Evolutionary conservation across 2,888 invertebrate genomes (phyloP), one percentile per base, ranked within the genome.

Genomic region (Thecophora atra): DNA sequence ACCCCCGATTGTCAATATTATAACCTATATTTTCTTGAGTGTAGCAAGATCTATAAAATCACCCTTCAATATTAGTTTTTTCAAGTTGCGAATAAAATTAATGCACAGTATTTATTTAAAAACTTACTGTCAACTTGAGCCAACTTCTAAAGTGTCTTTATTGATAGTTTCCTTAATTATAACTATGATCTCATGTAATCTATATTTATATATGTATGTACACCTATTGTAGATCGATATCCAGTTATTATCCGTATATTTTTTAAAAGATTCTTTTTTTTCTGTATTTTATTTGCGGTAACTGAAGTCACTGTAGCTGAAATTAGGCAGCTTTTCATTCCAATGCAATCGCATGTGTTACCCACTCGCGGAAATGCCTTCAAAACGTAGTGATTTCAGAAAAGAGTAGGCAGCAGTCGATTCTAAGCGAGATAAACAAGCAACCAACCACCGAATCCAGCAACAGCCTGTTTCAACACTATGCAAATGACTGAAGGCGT

Each of bases 321-420:
- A 69, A 62, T 47, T 56, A 47, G 58, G 58, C 58, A 58, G 60
- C 26, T 62, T 62, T 60, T 47, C 60, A 69, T 51, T 69, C 28
- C 47, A 51, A 51, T 69, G 17, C 52, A 30, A 47, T 62, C 42
- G 19, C 52, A 37, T 63, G 52, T 58, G 37, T 66, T 62, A 67
- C 66, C 73, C 70, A 73, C 70, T 73, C 42, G 67, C 65, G 73
- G 73, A 73, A 73, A 73, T 70, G 70, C 70, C 73, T 66, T 66
- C 52, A 42, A 67, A 56, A 67, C 54, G 17, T n/a, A 30, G 52
- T 54, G 67, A 37, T 28, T 30, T 19, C 30, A 28, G 17, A 37
- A 68, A n/a, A n/a, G 44, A 44, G 68, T 52, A 68, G 56, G 54
- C 21, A 68, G 56, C 42, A 37, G 28, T 52, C 42, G 30, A 56